Percentiles rank a stretch among this genome's conserved stretches.
Conservation (phyloP, 1,140 invertebrate genomes). For the Ceratina calcarata region DNA sequence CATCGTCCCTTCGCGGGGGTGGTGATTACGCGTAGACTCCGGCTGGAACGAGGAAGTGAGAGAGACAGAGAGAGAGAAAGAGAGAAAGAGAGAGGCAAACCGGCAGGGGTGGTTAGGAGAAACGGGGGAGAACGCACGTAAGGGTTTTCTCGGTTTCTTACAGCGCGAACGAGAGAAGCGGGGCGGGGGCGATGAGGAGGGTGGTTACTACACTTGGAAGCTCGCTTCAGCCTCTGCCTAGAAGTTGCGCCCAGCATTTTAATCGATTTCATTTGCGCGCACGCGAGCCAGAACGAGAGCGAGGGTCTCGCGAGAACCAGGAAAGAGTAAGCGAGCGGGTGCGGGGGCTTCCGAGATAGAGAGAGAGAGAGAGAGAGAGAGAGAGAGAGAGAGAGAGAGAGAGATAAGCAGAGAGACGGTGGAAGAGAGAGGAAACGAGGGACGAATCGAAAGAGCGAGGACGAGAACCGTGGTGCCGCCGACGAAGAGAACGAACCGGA, state of each 20-base stretch:
- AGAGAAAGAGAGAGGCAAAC: no score
- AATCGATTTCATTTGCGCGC: constrained; percentile 81
- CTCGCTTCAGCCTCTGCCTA: constrained; percentile 67
- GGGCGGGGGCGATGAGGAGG: constrained; percentile 21
- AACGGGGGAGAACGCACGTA: constrained; percentile 69
- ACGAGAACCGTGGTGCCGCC: neutral
- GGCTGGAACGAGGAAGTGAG: neutral
- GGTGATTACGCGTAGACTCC: constrained; percentile 12
- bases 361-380: constrained; percentile 48
- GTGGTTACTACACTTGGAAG: no score
- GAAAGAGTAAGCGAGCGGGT: constrained; percentile 61
- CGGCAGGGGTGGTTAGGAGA: constrained; percentile 1
- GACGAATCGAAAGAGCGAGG: constrained; percentile 51
- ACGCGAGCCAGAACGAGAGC: constrained; percentile 70
- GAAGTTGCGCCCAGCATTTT: constrained; percentile 81
- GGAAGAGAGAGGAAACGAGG: constrained; percentile 45
- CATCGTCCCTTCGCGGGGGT: neutral
- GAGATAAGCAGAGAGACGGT: constrained; percentile 35
- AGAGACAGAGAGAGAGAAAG: no score
- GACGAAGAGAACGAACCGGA: constrained; percentile 7
- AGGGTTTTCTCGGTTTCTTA: constrained; percentile 80
- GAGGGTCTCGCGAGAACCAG: constrained; percentile 61
- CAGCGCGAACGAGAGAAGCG: constrained; percentile 65
- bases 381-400: constrained; percentile 50
- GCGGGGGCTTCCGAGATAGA: constrained; percentile 24